phyloP scores from a whole-genome alignment of 2,888 invertebrate genomes.

The Julus scanicus region DNA sequence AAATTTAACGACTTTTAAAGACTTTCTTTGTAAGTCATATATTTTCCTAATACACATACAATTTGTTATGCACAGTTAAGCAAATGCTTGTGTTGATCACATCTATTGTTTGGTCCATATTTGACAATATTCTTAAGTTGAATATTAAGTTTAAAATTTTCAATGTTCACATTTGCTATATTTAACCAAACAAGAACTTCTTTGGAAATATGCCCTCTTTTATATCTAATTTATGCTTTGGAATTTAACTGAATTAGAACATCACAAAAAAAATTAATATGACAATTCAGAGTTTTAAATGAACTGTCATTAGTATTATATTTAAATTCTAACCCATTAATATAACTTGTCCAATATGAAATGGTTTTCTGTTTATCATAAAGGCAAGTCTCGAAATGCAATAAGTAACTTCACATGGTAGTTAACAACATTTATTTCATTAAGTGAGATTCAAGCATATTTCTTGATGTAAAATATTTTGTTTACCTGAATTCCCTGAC shows the following conservation, averaged over 20 bases:
- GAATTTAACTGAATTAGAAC: background rate
- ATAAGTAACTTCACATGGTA: too few species aligned
- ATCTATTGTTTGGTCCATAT: background rate
- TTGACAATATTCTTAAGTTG: background rate
- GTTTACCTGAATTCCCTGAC: too few species aligned
- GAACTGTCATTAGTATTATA: background rate
- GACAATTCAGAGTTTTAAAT: background rate
- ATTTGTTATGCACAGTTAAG: too few species aligned
- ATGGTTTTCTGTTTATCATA: too few species aligned
- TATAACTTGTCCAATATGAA: background rate
- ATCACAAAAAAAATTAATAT: background rate
- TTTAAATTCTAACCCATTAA: background rate
- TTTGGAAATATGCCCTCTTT: background rate
- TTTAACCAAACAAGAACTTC: background rate
- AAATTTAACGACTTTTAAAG: too few species aligned
- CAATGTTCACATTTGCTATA: background rate
- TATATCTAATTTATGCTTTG: background rate
- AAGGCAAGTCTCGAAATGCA: too few species aligned
- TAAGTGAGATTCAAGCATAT: too few species aligned
- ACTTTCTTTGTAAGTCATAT: too few species aligned
- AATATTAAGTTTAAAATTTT: background rate
- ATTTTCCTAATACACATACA: too few species aligned
- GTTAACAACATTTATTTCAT: too few species aligned
- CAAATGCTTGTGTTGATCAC: too few species aligned
- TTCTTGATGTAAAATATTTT: too few species aligned